Base-by-base conservation (phyloP, 2,113 vertebrate species). In the Hemicordylus capensis region DNA sequence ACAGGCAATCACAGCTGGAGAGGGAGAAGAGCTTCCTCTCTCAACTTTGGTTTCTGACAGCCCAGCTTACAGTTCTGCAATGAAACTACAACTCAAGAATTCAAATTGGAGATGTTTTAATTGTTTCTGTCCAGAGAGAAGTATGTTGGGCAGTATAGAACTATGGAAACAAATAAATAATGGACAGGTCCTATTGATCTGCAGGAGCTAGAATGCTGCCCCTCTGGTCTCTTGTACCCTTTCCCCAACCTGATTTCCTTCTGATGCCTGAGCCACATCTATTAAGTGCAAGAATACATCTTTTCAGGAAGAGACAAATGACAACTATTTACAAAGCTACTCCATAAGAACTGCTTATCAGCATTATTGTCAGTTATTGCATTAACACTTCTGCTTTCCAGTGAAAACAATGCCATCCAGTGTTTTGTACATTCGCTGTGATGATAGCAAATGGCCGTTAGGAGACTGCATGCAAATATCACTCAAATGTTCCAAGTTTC, bases 401-500 rank as follows among this genome's bases (percentile, higher is more conserved):
- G 14, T 72, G 26, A 42, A 79, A 76, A 86, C 37, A 58, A 67
- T 31, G 20, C 12, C 48, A 78, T 11, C 1, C 10, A 0, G 1
- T 37, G 34, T 54, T 80, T 0, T 0, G 1, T 0, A 4, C 48
- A 56, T 64, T 77, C 78, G 7, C 64, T 3, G n/a, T 66, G 10
- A 0, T 0, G 44, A 37, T 31, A 20, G n/a, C 0, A 2, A 0
- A 85, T 46, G 7, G 22, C 58, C 72, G 58, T 74, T 19, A 3
- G 70, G n/a, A 22, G 42, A 51, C 10, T 3, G 34, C 34, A 63
- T 86, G 83, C 74, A 90, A 91, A 89, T 76, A 37, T 20, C 59
- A 90, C 7, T 6, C 77, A 92, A 87, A 91, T 85, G 76, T 69
- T 28, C 46, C 54, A 70, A 44, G 48, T 56, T 79, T 46, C 7